Evolutionary conservation across 2,888 invertebrate genomes (phyloP), one percentile per base, ranked within the genome.

Genomic region (Drosophila diplacantha): DNA sequence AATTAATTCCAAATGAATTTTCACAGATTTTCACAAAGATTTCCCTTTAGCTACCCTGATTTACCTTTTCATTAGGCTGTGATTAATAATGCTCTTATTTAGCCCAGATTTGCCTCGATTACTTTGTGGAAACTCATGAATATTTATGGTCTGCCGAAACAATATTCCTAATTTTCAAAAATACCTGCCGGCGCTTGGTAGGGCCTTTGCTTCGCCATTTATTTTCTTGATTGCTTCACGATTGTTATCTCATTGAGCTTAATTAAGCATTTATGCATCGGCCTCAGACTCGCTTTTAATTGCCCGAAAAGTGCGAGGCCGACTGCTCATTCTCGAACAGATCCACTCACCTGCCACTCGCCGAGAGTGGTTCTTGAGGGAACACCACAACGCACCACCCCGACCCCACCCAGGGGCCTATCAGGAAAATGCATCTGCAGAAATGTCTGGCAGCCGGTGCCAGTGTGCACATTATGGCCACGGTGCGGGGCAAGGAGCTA

Each of bases 351-450:
- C n/a, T 44, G 58, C 43, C 58, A 58, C 58, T 57, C 34, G n/a
- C n/a, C 11, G 58, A 37, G 29, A 29, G 44, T 44, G 58, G 35
- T 58, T 24, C 58, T 57, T 57, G 29, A 37, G 43, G 34, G 34
- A 29, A 11, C 5, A 18, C 39, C 39, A n/a, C 26, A n/a, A 6
- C 3, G 26, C 29, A 9, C 14, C 31, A 22, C 9, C 11, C n/a
- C 38, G 14, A 18, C 12, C 7, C 32, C 39, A 52, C 37, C 38
- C 26, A 32, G 24, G n/a, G 57, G 58, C 43, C 29, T 58, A 58
- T 58, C 58, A n/a, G 35, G 35, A 31, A 58, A 58, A 58, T 58
- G 58, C 58, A 58, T 58, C 58, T 43, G 43, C 37, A 31, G 52
- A 12, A 55, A 22, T 58, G 57, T 57, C 57, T 35, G 57, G 7